Evolutionary conservation across 37 sponge, comb jelly and placozoan species (phyloP).

Genomic region (Halichondria panicea): DNA sequence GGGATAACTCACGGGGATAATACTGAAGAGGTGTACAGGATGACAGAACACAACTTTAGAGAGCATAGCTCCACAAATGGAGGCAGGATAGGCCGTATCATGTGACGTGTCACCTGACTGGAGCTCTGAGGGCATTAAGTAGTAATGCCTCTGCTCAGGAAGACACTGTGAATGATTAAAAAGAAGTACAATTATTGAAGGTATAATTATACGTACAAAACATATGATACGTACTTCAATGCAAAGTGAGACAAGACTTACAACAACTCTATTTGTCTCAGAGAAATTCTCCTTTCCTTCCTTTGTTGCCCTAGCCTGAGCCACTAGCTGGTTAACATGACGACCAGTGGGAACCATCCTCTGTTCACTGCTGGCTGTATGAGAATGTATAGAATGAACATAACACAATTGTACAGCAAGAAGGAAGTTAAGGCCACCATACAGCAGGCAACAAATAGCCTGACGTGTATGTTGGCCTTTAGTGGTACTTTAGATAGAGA

Average conservation of each 20-base stretch:
- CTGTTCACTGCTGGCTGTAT: too few species aligned
- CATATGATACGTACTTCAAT: background rate
- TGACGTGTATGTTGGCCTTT: background rate
- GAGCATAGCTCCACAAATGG: conserved; percentile 40
- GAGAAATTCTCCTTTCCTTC: conserved; percentile 17
- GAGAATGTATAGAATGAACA: background rate
- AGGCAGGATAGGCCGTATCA: background rate
- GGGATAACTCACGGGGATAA: conserved; percentile 26
- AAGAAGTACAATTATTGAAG: too few species aligned
- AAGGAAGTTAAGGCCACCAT: background rate
- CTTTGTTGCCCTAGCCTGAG: conserved; percentile 11
- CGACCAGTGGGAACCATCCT: background rate
- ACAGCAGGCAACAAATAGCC: background rate
- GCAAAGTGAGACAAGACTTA: background rate
- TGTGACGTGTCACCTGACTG: conserved; percentile 14
- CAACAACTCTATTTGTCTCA: conserved; percentile 18
- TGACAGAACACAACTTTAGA: conserved; percentile 57
- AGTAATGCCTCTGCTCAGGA: conserved; percentile 38
- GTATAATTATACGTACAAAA: background rate
- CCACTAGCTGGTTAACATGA: conserved; percentile 50
- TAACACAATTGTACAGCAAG: background rate
- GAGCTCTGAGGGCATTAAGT: conserved; percentile 27
- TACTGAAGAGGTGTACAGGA: conserved; percentile 36
- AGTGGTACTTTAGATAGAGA: background rate
- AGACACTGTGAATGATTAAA: conserved; percentile 12